phyloP scores from a whole-genome alignment of 2,113 vertebrate species.

The Pseudonaja textilis region DNA sequence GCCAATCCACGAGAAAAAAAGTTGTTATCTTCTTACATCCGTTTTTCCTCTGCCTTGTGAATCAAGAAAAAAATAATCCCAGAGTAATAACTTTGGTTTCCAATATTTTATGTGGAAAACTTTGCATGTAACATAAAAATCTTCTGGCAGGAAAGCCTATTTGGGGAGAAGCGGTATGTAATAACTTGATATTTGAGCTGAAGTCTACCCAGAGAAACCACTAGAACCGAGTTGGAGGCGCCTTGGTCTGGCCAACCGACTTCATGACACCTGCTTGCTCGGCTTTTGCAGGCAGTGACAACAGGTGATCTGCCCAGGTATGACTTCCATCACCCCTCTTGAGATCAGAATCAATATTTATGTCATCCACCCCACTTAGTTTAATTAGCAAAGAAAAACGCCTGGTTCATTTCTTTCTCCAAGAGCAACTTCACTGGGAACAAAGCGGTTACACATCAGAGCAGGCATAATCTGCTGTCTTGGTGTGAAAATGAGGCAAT shows the following conservation, averaged over 20 bases:
- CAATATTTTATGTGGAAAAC: background rate
- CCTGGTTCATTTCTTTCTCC: too few species aligned
- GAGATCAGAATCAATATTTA: background rate
- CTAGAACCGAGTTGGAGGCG: background rate
- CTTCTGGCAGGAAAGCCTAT: constrained; percentile 6
- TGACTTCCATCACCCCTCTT: rapidly evolving
- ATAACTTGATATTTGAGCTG: background rate
- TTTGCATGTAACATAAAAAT: background rate
- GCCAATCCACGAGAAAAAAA: background rate
- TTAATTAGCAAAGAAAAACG: too few species aligned
- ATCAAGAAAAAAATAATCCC: background rate
- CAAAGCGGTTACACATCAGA: too few species aligned
- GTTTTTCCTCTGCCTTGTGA: background rate
- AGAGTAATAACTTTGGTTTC: background rate
- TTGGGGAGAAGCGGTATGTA: constrained; percentile 1
- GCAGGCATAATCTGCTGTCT: too few species aligned
- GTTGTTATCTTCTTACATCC: background rate
- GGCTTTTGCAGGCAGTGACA: background rate
- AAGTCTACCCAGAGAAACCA: background rate
- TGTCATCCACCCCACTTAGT: too few species aligned
- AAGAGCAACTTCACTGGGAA: too few species aligned
- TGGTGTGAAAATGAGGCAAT: too few species aligned
- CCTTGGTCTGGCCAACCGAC: constrained; percentile 3
- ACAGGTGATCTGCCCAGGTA: background rate
- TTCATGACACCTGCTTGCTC: background rate